Conservation (phyloP, 2,113 vertebrate genomes). For the Maccullochella peelii region DNA sequence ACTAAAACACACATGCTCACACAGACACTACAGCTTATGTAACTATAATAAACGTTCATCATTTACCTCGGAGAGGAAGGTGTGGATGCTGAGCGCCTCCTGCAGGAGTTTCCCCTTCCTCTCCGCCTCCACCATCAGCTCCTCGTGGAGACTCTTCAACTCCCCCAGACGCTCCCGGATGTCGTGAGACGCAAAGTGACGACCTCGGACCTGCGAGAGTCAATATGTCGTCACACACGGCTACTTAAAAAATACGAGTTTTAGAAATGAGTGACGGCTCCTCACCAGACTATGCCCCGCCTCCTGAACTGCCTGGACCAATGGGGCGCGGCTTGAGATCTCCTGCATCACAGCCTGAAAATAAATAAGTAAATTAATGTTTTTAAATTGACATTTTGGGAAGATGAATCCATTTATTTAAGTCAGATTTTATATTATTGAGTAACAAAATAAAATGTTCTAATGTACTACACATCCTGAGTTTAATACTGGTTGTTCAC, state of each 20-base stretch:
- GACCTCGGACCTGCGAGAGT: constrained; percentile 74
- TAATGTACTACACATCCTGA: no score
- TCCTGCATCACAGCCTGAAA: constrained; percentile 88
- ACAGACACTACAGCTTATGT: background rate
- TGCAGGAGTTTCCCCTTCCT: constrained; percentile 80
- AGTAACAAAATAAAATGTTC: no score
- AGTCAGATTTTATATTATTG: background rate
- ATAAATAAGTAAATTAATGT: no score
- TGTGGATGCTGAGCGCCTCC: constrained; percentile 87
- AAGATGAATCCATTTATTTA: background rate
- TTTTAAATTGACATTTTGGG: background rate
- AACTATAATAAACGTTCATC: background rate
- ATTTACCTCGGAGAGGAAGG: constrained; percentile 86
- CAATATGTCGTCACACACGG: background rate
- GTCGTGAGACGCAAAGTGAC: constrained; percentile 85
- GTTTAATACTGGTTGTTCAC: no score
- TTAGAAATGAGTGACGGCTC: background rate
- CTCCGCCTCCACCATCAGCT: constrained; percentile 79
- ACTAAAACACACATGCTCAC: background rate
- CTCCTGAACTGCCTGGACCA: constrained; percentile 86
- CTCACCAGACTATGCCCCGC: constrained; percentile 86
- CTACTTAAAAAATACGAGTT: no score
- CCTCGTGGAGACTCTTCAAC: constrained; percentile 82
- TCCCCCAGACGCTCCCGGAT: constrained; percentile 84
- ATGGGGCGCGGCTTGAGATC: constrained; percentile 83